Evolutionary conservation across 2,888 invertebrate species (phyloP), one percentile per base, ranked within the genome.

Genomic region (Tholera decimalis): DNA sequence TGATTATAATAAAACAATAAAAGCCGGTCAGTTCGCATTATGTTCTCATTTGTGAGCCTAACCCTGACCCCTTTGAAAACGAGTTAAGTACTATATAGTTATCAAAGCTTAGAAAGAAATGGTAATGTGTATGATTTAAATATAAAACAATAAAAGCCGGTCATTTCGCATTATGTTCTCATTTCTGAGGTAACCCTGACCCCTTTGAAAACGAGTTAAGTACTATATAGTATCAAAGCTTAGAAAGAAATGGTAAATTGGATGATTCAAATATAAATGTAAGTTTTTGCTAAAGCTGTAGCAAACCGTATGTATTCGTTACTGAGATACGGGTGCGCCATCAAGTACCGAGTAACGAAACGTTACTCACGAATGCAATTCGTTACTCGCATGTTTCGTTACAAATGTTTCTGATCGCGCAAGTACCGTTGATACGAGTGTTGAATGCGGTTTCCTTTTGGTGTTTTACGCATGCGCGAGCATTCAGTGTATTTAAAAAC

Each of bases 1-100:
- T 77, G 66, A 61, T 74, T 64, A 64, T 72, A 77, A 77, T 71
- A 64, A 66, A 72, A 77, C 66, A 75, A 77, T 75, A 77, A 58
- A 28, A 30, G 37, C 3, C 18, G 66, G 66, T 46, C 66, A 66
- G 51, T 59, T 66, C 61, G 20, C 56, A 72, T 77, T 72, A 66
- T 46, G 53, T 72, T 58, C 77, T 62, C 78, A 37, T 77, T 77
- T 77, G 60, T 22, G 50, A 13, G 33, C 53, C 43, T 51, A 65
- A 22, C 78, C 73, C 61, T 77, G 61, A 77, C 75, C 78, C 28
- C 20, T 11, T 20, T 22, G 39, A 8, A 26, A 59, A 58, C 72
- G 73, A 77, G 33, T 71, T 77, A 75, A 58, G 58, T n/a, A n/a
- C n/a, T n/a, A 49, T 58, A 51, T 58, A 55, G n/a, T 55, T 74